A percentile compares a stretch with the other conserved stretches of the same genome.
Evolutionary conservation across 2,797 vertebrate genomes (phyloP).

Genomic region (Crocodylus rhombifer): DNA sequence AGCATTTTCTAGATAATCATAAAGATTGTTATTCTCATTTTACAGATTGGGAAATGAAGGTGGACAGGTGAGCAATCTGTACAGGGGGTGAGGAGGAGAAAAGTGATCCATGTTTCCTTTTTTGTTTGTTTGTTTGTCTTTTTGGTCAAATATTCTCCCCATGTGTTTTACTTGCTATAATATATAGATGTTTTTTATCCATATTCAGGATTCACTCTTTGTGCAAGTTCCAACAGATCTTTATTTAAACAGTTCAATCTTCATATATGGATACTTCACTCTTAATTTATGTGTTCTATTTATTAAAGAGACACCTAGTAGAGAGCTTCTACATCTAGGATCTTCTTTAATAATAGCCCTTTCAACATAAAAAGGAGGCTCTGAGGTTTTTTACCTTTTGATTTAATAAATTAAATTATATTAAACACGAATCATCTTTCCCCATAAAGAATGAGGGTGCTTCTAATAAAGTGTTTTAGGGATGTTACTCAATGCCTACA

Average conservation of each 20-base stretch:
- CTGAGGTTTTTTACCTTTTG: no score
- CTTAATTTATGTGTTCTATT: neutral
- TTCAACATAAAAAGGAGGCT: no score
- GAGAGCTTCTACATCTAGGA: neutral
- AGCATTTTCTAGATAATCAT: neutral
- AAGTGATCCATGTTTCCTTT: neutral
- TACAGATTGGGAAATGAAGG: neutral
- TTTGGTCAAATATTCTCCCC: neutral
- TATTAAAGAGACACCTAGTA: neutral
- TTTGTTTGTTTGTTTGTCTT: neutral
- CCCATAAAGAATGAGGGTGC: no score
- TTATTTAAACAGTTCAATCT: neutral
- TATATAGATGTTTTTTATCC: neutral
- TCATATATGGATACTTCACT: neutral
- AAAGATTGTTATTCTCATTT: neutral
- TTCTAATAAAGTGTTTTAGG: no score
- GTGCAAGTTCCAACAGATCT: neutral
- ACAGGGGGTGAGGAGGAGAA: neutral
- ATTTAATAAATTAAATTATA: no score
- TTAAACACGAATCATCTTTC: no score
- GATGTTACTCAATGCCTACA: no score
- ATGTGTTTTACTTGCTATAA: neutral
- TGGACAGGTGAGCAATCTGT: neutral
- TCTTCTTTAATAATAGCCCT: neutral
- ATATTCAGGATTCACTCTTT: neutral